Conservation (phyloP, 2,113 vertebrate species). For the Malurus cyaneus region DNA sequence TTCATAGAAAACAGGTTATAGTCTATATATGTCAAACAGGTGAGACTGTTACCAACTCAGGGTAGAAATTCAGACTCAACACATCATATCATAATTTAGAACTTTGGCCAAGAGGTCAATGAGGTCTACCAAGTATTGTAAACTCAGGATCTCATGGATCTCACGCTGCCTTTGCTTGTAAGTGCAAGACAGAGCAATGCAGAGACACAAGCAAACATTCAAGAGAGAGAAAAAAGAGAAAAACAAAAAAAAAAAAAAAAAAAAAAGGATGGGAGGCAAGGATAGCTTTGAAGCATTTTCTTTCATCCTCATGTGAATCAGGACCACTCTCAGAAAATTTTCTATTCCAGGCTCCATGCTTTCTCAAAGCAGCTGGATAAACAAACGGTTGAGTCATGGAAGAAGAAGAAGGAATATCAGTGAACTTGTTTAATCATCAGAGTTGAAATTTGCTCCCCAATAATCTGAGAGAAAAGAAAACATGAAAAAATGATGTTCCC, state of each 20-base stretch:
- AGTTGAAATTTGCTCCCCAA: not conserved
- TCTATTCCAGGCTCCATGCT: not conserved
- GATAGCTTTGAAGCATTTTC: not conserved
- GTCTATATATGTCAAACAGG: not conserved
- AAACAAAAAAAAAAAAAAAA: fast-evolving
- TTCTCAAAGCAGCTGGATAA: not conserved
- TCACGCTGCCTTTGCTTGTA: not conserved
- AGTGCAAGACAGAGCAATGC: not conserved
- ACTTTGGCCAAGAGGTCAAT: not conserved
- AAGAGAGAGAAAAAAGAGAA: too few relatives aligned
- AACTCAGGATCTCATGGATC: not conserved
- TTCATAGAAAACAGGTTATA: not conserved
- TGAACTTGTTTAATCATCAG: not conserved
- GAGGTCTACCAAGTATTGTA: not conserved
- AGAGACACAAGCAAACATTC: not conserved
- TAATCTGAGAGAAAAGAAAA: not conserved
- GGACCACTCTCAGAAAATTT: not conserved
- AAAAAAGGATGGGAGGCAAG: fast-evolving
- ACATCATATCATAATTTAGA: not conserved
- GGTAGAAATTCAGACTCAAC: not conserved
- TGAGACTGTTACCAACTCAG: not conserved
- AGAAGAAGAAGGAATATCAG: not conserved
- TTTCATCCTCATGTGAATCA: not conserved
- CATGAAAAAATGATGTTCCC: fast-evolving
- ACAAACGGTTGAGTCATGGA: not conserved